These are phyloP conservation scores for Limnodromus scolopaceus DNA, from an alignment of 2,797 vertebrate genomes.

Conservation along the genomic window DNA sequence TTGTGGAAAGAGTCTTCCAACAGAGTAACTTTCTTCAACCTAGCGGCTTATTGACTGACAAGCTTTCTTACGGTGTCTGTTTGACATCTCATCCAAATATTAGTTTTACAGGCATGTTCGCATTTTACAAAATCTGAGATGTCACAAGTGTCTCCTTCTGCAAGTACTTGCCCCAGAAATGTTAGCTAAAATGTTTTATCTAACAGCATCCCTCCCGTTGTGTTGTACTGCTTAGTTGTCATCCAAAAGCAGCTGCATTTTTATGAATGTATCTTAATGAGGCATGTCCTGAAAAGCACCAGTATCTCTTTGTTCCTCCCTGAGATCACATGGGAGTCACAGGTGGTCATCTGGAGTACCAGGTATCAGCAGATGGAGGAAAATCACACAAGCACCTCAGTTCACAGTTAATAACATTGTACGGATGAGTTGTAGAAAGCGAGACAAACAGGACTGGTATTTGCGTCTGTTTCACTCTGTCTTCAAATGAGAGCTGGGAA, in stretches of 20 bases:
- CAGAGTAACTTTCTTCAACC: not conserved
- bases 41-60: not conserved
- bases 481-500: not conserved
- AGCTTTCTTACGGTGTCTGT: not conserved
- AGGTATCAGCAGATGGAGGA: not conserved
- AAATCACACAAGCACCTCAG: not conserved
- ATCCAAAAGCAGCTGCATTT: slow-evolving; percentile 25
- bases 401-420: not conserved
- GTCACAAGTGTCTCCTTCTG: slow-evolving; percentile 29
- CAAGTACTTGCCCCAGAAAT: slow-evolving; percentile 50
- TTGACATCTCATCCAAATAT: slow-evolving; percentile 30
- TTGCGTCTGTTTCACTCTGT: not conserved
- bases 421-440: not conserved
- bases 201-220: not conserved
- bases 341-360: not conserved
- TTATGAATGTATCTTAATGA: not conserved
- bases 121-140: slow-evolving; percentile 27
- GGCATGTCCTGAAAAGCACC: not conserved
- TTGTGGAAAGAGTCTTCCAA: not conserved
- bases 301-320: not conserved
- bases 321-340: not conserved
- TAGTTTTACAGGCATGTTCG: slow-evolving; percentile 17
- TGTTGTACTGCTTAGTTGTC: not conserved
- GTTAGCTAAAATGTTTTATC: slow-evolving; percentile 52
- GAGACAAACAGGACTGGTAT: not conserved